Evolutionary conservation across 2,113 vertebrate genomes (phyloP), one percentile per base, ranked within the genome.

Genomic region (Dromiciops gliroides): DNA sequence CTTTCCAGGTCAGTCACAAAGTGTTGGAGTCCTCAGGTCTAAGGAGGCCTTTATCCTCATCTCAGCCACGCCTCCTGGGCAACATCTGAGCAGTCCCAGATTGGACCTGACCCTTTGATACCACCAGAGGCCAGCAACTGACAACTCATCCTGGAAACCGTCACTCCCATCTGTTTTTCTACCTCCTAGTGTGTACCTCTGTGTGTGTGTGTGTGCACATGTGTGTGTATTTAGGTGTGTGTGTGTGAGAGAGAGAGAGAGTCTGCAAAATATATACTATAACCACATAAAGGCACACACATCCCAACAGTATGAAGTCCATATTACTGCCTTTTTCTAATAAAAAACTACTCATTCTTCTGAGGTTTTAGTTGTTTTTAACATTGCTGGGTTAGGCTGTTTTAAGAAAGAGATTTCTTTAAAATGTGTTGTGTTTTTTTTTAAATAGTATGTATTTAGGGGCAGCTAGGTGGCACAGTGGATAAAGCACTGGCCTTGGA

Each of bases 1-100:
- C 51, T 37, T 89, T 10, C 47, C 92, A 12, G 51, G 47, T 52
- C 48, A n/a, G 83, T 75, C 44, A 5, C 14, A 6, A 12, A 51
- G 75, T 14, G 2, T 3, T 4, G n/a, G 95, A 48, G 47, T 22
- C 89, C 56, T 25, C n/a, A 31, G 50, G 48, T 60, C 91, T 26
- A 48, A n/a, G 44, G 83, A 91, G 51, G 88, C 75, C 94, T 97
- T 97, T 90, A 90, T 90, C 11, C 24, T 49, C 48, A 96, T 92
- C 24, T 48, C 37, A 51, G 90, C 31, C 51, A 37, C 51, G 1
- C 7, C 47, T 50, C 92, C 83, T 1, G 0, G 48, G 91, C 93
- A 88, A 47, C 97, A 97, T 96, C 98, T 97, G 97, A 53, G 37
- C 1, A 2, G 52, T 95, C 93, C 67, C 2, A 24, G 97, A 97